phyloP scores from a whole-genome alignment of 2,113 vertebrate species.

The Erpornis zantholeuca region DNA sequence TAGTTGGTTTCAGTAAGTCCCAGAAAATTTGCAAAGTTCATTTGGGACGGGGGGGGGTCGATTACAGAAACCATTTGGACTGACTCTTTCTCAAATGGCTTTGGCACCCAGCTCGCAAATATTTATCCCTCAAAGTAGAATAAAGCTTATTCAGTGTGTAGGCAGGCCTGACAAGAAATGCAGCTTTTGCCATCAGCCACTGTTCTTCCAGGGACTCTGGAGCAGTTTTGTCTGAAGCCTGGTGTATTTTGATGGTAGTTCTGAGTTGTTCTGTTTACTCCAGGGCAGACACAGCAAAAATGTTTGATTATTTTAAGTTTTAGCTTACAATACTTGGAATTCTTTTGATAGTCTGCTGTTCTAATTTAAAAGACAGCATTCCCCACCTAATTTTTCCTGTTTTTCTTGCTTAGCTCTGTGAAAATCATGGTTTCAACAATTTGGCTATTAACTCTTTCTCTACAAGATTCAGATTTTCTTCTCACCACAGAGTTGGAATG shows the following conservation, averaged over 20 bases:
- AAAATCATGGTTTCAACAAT: background rate
- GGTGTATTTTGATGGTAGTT: background rate
- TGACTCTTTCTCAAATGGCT: background rate
- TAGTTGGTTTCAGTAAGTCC: background rate
- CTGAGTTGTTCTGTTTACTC: background rate
- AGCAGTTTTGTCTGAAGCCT: background rate
- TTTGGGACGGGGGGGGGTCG: background rate
- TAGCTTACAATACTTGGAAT: slow-evolving; percentile 6
- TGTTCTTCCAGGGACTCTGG: background rate
- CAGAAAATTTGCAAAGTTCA: background rate
- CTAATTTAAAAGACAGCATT: background rate
- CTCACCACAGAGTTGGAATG: background rate
- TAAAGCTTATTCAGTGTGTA: background rate
- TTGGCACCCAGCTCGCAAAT: background rate
- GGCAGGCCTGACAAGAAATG: background rate
- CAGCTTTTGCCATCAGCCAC: background rate
- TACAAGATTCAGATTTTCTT: background rate
- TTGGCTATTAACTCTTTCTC: background rate
- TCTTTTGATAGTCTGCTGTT: background rate
- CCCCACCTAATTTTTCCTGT: background rate
- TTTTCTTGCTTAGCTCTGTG: background rate
- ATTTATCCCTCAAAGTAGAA: background rate
- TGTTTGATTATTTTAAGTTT: slow-evolving; percentile 3
- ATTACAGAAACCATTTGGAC: background rate
- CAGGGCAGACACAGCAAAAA: background rate